Percentiles rank a stretch among this genome's conserved stretches.
phyloP scores from a whole-genome alignment of 1,140 invertebrate genomes.

The Diorhabda carinulata region DNA sequence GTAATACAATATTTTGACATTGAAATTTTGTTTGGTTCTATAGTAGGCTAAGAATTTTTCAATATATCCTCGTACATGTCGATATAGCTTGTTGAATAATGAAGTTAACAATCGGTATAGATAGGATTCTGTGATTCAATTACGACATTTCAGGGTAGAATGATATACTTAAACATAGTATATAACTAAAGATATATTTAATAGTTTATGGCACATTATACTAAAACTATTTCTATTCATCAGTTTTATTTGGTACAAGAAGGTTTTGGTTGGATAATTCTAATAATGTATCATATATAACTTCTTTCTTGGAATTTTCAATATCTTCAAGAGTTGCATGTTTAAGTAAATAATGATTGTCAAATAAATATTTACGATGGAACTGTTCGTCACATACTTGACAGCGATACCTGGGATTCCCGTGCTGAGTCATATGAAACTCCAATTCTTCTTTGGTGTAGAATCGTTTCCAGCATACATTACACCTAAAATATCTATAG shows the following conservation, averaged over 20 bases:
- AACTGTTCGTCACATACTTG: slow-evolving; percentile 16
- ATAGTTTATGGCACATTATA: no score
- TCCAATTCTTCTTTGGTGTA: slow-evolving; percentile 15
- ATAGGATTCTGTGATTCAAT: no score
- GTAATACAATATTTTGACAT: no score
- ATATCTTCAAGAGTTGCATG: slow-evolving; percentile 16
- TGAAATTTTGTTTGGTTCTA: no score
- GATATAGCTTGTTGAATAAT: no score
- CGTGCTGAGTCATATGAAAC: slow-evolving; percentile 11
- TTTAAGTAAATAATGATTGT: slow-evolving; percentile 11
- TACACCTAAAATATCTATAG: slow-evolving; percentile 5
- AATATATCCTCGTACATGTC: no score
- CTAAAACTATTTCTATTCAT: background rate
- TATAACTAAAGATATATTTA: no score
- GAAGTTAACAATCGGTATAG: no score
- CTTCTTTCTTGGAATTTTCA: slow-evolving; percentile 18
- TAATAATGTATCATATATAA: slow-evolving; percentile 10
- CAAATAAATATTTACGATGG: slow-evolving; percentile 14
- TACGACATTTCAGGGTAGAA: no score
- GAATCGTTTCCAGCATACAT: slow-evolving; percentile 19
- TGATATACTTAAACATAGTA: no score
- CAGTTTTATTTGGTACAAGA: background rate
- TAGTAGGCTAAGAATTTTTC: no score
- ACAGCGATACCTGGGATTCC: slow-evolving; percentile 13
- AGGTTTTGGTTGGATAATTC: slow-evolving; percentile 11